These are phyloP conservation scores for Hyles euphorbiae DNA, from an alignment of 1,140 invertebrate genomes.

Conservation along the genomic window DNA sequence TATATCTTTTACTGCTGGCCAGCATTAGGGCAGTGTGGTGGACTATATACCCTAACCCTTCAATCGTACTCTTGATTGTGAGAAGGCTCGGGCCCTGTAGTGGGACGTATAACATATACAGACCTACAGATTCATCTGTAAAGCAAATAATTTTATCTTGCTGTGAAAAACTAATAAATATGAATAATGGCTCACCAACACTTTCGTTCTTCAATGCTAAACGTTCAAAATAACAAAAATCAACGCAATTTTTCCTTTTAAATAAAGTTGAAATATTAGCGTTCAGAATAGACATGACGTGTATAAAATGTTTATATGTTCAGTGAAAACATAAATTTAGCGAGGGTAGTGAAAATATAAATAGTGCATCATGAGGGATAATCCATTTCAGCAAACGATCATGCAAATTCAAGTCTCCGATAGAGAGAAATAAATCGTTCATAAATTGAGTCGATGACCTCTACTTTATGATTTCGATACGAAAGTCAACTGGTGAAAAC, in stretches of 20 bases:
- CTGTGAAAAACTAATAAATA: no score
- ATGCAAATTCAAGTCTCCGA: constrained; percentile 33
- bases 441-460: constrained; percentile 31
- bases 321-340: constrained; percentile 33
- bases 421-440: constrained; percentile 37
- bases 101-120: no score
- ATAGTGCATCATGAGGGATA: constrained; percentile 38
- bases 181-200: no score
- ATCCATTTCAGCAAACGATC: constrained; percentile 31
- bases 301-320: constrained; percentile 12
- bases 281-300: constrained; percentile 1
- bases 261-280: background rate
- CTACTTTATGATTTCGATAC: constrained; percentile 10
- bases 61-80: no score
- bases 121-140: no score
- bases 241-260: background rate
- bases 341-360: constrained; percentile 29
- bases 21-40: no score
- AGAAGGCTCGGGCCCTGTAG: no score
- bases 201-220: no score
- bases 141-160: no score
- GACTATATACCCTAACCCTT: no score
- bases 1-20: no score
- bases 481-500: constrained; percentile 5
- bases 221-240: no score